Evolutionary conservation across 2,888 invertebrate genomes (phyloP), one percentile per base, ranked within the genome.

Genomic region (Heliothis peltigera): DNA sequence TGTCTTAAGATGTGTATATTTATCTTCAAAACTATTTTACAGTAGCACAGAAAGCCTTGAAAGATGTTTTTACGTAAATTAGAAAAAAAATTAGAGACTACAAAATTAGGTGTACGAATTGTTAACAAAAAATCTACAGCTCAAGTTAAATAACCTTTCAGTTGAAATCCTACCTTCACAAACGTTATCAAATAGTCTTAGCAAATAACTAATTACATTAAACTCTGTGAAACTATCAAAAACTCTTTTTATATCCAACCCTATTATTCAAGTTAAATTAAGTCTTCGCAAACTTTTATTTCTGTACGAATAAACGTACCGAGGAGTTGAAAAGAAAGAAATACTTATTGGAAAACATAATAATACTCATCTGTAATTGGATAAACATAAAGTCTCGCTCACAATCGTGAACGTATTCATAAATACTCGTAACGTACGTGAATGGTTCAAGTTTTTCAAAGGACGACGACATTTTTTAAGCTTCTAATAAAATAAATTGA

Each of bases 241-340:
- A 55, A 18, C 42, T 44, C 18, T 39, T 72, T 56, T 59, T 62
- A 58, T 53, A 48, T 32, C 47, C 28, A 71, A 71, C 47, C 58
- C 18, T 75, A 55, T 70, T 71, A 53, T 77, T 76, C 19, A 71
- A 77, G 72, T 73, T 64, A 64, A 71, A 77, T 73, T 32, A 71
- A 76, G 72, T 64, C 35, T 10, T 46, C n/a, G 55, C 52, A 52
- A 59, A 59, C 59, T 72, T 76, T 64, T 58, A 64, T 71, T 63
- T 58, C 32, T 47, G 8, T 22, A 12, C 18, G n/a, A 72, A 44
- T 71, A 63, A 52, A 76, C 12, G 57, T 48, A 58, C 32, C 6
- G 47, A 43, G 43, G 19, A 46, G 21, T 49, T 64, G 42, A 70
- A 76, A 71, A 59, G 60, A 77, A 64, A 77, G 4, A 28, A 28